These are phyloP conservation scores for human (Homo sapiens) DNA, from an alignment of 2,113 vertebrate genomes.

Conservation along the genomic window DNA sequence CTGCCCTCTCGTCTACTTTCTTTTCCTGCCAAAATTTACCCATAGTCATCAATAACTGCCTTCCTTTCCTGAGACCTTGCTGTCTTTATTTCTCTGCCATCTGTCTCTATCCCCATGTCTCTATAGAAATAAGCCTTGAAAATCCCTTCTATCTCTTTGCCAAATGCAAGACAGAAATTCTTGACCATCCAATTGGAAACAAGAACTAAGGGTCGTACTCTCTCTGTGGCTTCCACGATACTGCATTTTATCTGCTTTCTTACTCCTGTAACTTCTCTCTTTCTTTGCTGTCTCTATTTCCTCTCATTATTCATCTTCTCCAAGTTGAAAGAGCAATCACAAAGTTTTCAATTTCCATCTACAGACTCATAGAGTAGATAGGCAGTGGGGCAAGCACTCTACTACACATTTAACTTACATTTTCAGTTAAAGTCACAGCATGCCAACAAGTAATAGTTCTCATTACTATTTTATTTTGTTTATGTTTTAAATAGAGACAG, in stretches of 20 bases:
- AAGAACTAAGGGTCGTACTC: background rate
- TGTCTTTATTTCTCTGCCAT: background rate
- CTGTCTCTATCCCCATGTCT: background rate
- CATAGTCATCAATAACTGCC: background rate
- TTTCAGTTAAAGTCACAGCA: background rate
- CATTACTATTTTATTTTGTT: background rate
- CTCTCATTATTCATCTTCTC: background rate
- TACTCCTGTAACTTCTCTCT: background rate
- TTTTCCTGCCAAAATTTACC: background rate
- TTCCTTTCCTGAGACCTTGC: background rate
- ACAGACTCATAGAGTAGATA: background rate
- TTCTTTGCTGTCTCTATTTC: background rate
- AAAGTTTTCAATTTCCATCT: background rate
- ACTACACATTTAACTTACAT: background rate
- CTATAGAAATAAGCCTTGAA: background rate
- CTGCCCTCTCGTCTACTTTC: background rate
- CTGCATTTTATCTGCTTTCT: background rate
- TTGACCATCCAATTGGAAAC: background rate
- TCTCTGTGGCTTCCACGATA: background rate
- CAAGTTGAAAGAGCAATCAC: background rate
- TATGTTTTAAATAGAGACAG: no score
- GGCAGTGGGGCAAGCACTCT: rapidly evolving
- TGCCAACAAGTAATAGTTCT: background rate
- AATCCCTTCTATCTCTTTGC: background rate
- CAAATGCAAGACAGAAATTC: background rate